Conservation (phyloP, 2,888 invertebrate genomes). For the Harpagoxenus sublaevis region DNA sequence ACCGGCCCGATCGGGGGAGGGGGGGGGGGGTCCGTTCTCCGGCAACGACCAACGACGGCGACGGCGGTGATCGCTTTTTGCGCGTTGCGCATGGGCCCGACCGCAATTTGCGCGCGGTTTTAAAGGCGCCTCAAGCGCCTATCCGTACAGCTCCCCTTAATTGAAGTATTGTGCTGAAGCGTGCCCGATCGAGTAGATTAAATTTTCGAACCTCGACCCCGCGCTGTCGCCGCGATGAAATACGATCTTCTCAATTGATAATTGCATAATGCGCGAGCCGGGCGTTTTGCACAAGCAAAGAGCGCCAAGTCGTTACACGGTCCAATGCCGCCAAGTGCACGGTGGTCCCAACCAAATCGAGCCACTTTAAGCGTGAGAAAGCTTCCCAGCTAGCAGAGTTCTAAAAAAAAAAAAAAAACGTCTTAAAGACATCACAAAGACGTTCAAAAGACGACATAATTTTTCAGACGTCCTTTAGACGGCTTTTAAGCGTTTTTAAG, state of each 20-base stretch:
- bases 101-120: constrained; percentile 41
- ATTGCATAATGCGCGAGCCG: constrained; percentile 36
- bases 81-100: constrained; percentile 10
- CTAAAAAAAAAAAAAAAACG: too few relatives aligned
- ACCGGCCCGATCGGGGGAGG: constrained; percentile 24
- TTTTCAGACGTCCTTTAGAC: too few relatives aligned
- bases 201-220: constrained; percentile 44
- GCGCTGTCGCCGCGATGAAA: constrained; percentile 20
- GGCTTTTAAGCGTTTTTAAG: too few relatives aligned
- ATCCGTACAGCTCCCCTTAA: constrained; percentile 22
- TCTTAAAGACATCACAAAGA: too few relatives aligned
- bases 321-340: not conserved
- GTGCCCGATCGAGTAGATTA: constrained; percentile 45
- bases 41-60: not conserved
- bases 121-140: constrained; percentile 31
- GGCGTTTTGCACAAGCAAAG: constrained; percentile 7
- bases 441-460: too few relatives aligned
- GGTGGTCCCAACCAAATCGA: not conserved
- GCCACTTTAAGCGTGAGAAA: not conserved
- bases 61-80: constrained; percentile 40
- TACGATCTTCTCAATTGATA: constrained; percentile 45
- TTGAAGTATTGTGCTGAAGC: constrained; percentile 49
- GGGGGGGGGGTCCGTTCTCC: constrained; percentile 18
- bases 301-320: not conserved
- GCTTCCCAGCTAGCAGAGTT: not conserved